Evolutionary conservation across 2,888 invertebrate species (phyloP).

Genomic region (Thera obeliscata): DNA sequence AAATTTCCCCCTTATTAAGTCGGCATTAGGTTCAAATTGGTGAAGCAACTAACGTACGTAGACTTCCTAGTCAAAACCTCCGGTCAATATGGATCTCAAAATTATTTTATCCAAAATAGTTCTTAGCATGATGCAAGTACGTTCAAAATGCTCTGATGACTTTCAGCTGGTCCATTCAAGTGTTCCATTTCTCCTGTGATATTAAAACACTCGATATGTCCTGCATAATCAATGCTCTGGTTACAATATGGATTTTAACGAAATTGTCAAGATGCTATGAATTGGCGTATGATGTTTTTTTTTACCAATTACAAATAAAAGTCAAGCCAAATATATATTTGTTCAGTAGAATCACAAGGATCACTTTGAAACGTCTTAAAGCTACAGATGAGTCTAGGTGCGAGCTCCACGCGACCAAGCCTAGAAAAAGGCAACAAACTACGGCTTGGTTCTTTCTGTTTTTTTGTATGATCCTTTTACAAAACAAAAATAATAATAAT

Average conservation of each 20-base stretch:
- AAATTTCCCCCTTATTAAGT: background rate
- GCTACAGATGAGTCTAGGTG: no score
- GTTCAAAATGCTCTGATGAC: slow-evolving; percentile 4
- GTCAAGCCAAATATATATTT: no score
- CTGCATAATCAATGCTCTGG: slow-evolving; percentile 42
- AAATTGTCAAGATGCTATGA: slow-evolving; percentile 11
- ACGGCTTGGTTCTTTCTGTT: background rate
- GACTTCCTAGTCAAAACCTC: background rate
- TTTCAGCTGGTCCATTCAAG: slow-evolving; percentile 16
- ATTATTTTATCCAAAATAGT: background rate
- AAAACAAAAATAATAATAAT: no score
- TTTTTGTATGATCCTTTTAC: no score
- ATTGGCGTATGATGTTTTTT: slow-evolving; percentile 30
- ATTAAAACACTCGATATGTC: slow-evolving; percentile 37
- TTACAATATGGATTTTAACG: slow-evolving; percentile 41
- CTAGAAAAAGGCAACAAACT: background rate
- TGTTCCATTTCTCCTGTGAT: slow-evolving; percentile 28
- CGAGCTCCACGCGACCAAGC: no score
- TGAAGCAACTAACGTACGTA: background rate
- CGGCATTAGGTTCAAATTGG: background rate
- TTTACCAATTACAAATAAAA: no score
- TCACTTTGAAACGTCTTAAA: no score
- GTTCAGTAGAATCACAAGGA: no score
- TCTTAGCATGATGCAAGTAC: background rate
- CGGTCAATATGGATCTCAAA: background rate